A percentile compares a stretch with the other conserved stretches of the same genome.
phyloP scores from a whole-genome alignment of 2,888 invertebrate species.

The Smittia aterrima region DNA sequence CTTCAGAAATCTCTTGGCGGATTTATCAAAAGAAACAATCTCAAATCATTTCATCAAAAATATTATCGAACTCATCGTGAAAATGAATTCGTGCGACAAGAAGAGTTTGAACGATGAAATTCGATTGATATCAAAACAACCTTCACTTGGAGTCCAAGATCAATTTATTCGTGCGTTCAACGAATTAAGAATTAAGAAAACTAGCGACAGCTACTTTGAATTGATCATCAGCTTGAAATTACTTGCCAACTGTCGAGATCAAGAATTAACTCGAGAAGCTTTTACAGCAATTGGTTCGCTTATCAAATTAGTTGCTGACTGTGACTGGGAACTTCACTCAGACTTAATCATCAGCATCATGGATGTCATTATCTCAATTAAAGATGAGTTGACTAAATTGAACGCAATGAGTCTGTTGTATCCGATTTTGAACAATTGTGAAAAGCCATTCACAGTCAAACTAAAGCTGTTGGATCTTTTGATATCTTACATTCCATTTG shows the following conservation, averaged over 20 bases:
- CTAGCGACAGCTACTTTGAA: not conserved
- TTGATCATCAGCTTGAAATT: not conserved
- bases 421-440: not conserved
- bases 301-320: not conserved
- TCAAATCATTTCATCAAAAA: too few relatives aligned
- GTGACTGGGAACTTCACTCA: not conserved
- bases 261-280: not conserved
- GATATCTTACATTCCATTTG: not conserved
- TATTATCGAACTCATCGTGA: too few relatives aligned
- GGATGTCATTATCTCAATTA: not conserved
- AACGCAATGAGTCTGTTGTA: not conserved
- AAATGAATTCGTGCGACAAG: too few relatives aligned
- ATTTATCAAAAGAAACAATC: too few relatives aligned
- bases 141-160: too few relatives aligned
- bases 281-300: not conserved
- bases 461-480: not conserved
- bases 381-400: constrained; percentile 17
- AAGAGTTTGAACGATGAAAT: too few relatives aligned
- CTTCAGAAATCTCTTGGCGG: too few relatives aligned
- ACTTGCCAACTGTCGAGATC: not conserved
- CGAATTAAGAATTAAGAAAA: not conserved
- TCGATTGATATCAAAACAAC: too few relatives aligned
- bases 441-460: not conserved
- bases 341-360: not conserved
- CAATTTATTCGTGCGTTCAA: not conserved